phyloP scores from a whole-genome alignment of 64 coral and sea anemone genomes.

The Pachyseris speciosa region DNA sequence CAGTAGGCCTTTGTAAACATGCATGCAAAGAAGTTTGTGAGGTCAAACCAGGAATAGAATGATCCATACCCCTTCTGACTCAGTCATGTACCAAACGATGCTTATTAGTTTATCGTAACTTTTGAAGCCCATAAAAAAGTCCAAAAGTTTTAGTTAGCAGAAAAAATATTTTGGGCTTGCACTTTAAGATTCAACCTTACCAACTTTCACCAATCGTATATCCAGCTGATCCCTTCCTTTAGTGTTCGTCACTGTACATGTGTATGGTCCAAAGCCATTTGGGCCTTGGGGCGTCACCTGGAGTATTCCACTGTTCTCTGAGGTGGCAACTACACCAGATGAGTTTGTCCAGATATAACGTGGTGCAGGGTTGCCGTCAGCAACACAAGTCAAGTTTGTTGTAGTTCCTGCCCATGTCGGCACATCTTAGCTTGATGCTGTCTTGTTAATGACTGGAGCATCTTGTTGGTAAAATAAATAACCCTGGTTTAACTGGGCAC shows the following conservation, averaged over 20 bases:
- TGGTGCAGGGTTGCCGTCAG: slow-evolving; percentile 53
- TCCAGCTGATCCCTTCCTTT: slow-evolving; percentile 31
- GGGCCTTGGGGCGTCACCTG: slow-evolving; percentile 21
- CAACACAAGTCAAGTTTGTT: slow-evolving; percentile 37
- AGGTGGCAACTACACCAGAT: slow-evolving; percentile 23
- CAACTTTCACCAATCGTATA: slow-evolving; percentile 63
- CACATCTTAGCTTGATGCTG: slow-evolving; percentile 52
- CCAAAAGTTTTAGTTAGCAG: too few species aligned
- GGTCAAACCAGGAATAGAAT: too few species aligned
- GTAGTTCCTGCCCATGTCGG: slow-evolving; percentile 38
- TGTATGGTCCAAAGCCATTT: slow-evolving; percentile 61
- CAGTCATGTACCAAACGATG: too few species aligned
- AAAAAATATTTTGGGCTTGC: too few species aligned
- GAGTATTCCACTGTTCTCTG: slow-evolving; percentile 34
- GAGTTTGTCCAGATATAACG: slow-evolving; percentile 61
- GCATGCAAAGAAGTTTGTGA: too few species aligned
- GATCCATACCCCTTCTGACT: too few species aligned
- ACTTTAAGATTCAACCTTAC: neutral
- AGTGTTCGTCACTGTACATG: slow-evolving; percentile 43
- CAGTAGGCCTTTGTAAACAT: too few species aligned
- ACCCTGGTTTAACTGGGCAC: neutral
- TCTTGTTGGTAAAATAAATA: slow-evolving; percentile 1
- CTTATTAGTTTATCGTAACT: too few species aligned
- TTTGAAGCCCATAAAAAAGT: too few species aligned
- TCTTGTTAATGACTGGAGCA: slow-evolving; percentile 54